Conservation (phyloP, 35 echinoderm and acorn worm species). For the Holothuria glaberrima region DNA sequence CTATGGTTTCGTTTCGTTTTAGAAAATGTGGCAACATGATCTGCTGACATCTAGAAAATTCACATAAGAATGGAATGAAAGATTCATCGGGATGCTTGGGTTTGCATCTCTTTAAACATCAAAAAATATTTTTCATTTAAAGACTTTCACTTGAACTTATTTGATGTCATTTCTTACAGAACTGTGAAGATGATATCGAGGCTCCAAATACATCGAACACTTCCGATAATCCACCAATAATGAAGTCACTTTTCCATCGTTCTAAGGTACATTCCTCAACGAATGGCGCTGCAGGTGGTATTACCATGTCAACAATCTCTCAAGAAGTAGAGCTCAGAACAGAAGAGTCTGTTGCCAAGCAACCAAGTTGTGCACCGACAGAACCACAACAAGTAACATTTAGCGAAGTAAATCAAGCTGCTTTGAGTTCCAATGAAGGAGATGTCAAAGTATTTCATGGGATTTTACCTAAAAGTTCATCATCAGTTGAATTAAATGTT, state of each 20-base stretch:
- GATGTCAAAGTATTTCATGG: not conserved
- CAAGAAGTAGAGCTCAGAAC: not conserved
- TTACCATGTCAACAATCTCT: not conserved
- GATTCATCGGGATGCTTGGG: too few relatives aligned
- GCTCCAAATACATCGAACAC: not conserved
- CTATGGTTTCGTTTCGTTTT: too few relatives aligned
- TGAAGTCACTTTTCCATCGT: not conserved
- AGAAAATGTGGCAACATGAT: too few relatives aligned
- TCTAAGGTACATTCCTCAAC: not conserved
- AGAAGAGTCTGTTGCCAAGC: not conserved
- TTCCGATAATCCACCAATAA: not conserved
- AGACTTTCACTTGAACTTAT: too few relatives aligned
- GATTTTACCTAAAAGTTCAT: not conserved
- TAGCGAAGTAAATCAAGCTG: not conserved
- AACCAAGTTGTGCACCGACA: too few relatives aligned
- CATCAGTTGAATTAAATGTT: not conserved
- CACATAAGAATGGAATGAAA: too few relatives aligned
- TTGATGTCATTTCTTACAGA: not conserved
- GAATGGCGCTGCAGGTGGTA: not conserved
- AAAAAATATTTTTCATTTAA: too few relatives aligned
- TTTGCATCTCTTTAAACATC: too few relatives aligned
- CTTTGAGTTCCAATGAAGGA: not conserved
- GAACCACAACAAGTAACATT: not conserved
- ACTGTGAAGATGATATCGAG: conserved; percentile 20
- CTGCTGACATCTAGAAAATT: too few relatives aligned